Evolutionary conservation across 2,113 vertebrate species (phyloP).

Genomic region (Amphiprion ocellaris): DNA sequence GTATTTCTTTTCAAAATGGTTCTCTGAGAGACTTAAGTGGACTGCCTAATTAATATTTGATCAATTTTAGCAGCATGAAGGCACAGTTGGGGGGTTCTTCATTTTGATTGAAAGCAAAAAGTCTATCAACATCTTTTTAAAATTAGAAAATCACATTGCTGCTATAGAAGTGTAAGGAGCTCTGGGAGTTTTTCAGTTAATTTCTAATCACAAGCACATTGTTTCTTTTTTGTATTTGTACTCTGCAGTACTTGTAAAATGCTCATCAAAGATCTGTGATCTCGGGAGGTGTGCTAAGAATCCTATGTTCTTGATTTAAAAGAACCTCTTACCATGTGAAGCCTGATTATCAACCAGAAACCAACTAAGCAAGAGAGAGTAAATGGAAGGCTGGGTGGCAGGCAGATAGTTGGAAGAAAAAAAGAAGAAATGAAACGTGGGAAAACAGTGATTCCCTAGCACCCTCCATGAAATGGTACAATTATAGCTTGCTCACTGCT

Average conservation of each 20-base stretch:
- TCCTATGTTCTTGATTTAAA: slow-evolving; percentile 13
- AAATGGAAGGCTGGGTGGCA: neutral
- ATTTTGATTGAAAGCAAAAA: slow-evolving; percentile 52
- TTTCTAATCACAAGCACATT: slow-evolving; percentile 42
- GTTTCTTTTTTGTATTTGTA: slow-evolving; percentile 16
- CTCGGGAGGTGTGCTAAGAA: slow-evolving; percentile 22
- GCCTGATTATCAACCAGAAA: no score
- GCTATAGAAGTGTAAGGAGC: slow-evolving; percentile 34
- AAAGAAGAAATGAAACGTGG: slow-evolving; percentile 2
- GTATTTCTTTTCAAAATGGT: slow-evolving; percentile 20
- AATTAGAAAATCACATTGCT: slow-evolving; percentile 11
- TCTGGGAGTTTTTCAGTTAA: slow-evolving; percentile 22
- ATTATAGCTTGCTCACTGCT: slow-evolving; percentile 23
- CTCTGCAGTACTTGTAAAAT: neutral
- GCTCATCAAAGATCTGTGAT: slow-evolving; percentile 22
- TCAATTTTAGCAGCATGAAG: slow-evolving; percentile 14
- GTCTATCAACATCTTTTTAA: slow-evolving; percentile 36
- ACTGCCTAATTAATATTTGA: slow-evolving; percentile 52
- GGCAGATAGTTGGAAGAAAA: neutral
- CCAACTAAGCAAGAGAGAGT: no score
- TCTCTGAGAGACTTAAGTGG: slow-evolving; percentile 27
- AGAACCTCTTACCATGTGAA: neutral
- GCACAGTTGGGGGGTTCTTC: slow-evolving; percentile 18
- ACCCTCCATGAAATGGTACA: neutral
- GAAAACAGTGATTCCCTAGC: neutral